These are phyloP conservation scores for Pocillopora grandis DNA, from an alignment of 92 coral and sea anemone species.

Conservation along the genomic window DNA sequence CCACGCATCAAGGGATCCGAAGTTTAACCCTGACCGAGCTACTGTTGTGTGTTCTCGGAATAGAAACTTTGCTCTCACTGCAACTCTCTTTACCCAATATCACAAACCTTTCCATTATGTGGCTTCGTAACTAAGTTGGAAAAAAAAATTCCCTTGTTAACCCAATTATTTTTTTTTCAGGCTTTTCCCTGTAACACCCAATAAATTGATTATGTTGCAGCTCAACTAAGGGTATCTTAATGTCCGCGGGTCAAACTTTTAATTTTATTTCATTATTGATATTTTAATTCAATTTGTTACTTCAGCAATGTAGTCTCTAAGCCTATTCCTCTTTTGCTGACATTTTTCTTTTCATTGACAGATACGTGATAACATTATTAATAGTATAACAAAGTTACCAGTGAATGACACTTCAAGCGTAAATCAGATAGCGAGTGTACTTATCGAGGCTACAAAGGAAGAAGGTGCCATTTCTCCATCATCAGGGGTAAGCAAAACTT, in stretches of 20 bases:
- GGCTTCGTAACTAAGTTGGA: too few relatives aligned
- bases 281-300: too few relatives aligned
- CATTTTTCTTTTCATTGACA: neutral
- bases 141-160: neutral
- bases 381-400: neutral
- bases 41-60: too few relatives aligned
- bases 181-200: neutral
- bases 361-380: conserved; percentile 18
- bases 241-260: too few relatives aligned
- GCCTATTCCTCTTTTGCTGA: neutral
- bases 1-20: too few relatives aligned
- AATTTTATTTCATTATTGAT: too few relatives aligned
- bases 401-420: conserved; percentile 23
- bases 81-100: too few relatives aligned
- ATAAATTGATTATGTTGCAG: neutral
- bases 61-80: too few relatives aligned
- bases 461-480: neutral
- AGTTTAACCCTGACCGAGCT: too few relatives aligned
- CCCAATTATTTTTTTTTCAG: neutral
- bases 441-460: conserved; percentile 35
- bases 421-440: conserved; percentile 36
- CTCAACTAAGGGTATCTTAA: neutral
- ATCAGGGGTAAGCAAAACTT: conserved; percentile 20
- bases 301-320: neutral
- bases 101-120: too few relatives aligned